A percentile compares a stretch with the other conserved stretches of the same genome.
Conservation (phyloP, 2,113 vertebrate genomes). For the Ctenodactylus gundi region DNA sequence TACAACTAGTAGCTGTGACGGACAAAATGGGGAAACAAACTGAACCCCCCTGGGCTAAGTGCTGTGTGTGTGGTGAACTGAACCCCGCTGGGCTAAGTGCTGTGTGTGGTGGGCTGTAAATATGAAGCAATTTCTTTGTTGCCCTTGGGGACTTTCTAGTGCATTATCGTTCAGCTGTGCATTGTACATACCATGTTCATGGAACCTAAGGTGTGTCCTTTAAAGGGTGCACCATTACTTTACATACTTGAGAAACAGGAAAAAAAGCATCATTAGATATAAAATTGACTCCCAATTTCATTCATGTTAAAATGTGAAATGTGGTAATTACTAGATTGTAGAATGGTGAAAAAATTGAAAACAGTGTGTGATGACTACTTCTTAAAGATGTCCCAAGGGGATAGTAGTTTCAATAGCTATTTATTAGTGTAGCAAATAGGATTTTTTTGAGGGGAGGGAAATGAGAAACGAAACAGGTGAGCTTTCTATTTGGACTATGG, state of each 20-base stretch:
- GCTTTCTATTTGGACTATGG: not conserved
- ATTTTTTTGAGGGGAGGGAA: not conserved
- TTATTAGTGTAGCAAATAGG: too few relatives aligned
- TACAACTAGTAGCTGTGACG: not conserved
- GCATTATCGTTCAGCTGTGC: not conserved
- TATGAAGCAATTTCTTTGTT: not conserved
- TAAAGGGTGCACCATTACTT: not conserved
- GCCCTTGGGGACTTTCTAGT: not conserved
- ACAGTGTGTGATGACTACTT: not conserved
- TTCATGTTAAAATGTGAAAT: slow-evolving; percentile 7
- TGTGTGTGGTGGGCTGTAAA: not conserved
- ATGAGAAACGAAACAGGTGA: not conserved
- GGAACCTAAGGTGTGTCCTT: not conserved
- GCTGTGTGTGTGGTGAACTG: not conserved
- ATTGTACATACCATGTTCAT: not conserved
- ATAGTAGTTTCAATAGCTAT: not conserved
- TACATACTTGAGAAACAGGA: not conserved
- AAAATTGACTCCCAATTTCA: not conserved
- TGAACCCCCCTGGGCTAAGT: not conserved
- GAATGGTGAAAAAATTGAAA: not conserved
- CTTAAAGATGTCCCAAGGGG: not conserved
- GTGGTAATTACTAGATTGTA: not conserved
- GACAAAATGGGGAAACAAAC: not conserved
- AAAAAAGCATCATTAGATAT: not conserved
- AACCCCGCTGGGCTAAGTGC: not conserved